Conservation (phyloP, 2,113 vertebrate species). For the Paradoxurus hermaphroditus region DNA sequence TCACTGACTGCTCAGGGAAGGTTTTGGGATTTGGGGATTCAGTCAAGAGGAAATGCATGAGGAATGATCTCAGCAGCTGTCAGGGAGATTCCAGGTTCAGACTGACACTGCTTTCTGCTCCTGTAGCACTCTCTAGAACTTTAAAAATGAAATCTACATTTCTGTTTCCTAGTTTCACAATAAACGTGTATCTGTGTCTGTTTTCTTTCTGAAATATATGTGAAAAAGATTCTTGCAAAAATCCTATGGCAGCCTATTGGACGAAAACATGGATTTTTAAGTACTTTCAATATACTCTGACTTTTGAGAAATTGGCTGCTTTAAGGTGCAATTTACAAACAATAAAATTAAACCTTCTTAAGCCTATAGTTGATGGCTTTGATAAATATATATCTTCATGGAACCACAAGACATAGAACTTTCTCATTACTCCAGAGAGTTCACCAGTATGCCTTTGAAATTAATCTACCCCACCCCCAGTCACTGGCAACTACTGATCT, state of each 20-base stretch:
- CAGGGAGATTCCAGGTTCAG: neutral
- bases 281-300: neutral
- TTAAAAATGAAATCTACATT: neutral
- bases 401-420: neutral
- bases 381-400: neutral
- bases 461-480: neutral
- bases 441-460: neutral
- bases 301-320: neutral
- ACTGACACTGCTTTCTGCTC: neutral
- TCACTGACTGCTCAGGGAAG: neutral
- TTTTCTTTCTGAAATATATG: neutral
- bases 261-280: neutral
- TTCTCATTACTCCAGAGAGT: neutral
- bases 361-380: neutral
- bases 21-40: neutral
- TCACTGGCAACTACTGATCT: neutral
- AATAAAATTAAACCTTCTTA: neutral
- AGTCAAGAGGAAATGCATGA: neutral
- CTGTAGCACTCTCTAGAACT: neutral
- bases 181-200: neutral
- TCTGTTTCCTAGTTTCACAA: neutral
- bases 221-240: slow-evolving; percentile 15
- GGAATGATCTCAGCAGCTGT: neutral
- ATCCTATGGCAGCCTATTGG: neutral
- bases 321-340: neutral